Conservation (phyloP, 2,888 invertebrate genomes). For the Drosophila borborema region DNA sequence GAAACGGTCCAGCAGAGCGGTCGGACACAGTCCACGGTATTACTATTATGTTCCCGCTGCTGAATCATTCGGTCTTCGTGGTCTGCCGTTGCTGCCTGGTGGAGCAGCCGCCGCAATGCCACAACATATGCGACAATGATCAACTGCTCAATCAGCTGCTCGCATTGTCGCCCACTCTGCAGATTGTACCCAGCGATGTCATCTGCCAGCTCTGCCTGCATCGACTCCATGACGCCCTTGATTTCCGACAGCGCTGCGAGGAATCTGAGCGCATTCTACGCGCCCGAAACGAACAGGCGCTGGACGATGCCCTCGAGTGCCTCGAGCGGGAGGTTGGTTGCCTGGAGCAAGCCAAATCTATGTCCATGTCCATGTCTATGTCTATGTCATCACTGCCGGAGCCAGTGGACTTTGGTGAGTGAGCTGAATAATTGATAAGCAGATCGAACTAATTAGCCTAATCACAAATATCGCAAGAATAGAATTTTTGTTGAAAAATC, state of each 20-base stretch:
- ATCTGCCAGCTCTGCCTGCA: conserved; percentile 73
- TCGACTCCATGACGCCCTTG: conserved; percentile 66
- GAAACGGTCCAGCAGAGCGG: conserved; percentile 58
- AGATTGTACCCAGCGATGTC: conserved; percentile 63
- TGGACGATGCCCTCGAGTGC: conserved; percentile 71
- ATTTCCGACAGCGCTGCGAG: conserved; percentile 71
- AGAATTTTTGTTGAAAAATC: not conserved
- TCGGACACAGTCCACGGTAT: conserved; percentile 41
- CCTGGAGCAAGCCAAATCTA: conserved; percentile 42
- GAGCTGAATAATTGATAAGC: not conserved
- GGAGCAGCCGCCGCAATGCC: conserved; percentile 69
- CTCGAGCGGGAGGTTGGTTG: conserved; percentile 66
- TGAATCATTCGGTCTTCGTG: conserved; percentile 46
- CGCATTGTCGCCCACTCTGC: conserved; percentile 57
- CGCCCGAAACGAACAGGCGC: conserved; percentile 63
- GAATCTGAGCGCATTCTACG: conserved; percentile 72
- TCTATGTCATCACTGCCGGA: conserved; percentile 31
- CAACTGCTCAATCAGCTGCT: conserved; percentile 63
- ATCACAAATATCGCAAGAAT: not conserved
- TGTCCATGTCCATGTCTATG: not conserved
- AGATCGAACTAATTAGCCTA: not conserved
- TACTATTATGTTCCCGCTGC: conserved; percentile 65
- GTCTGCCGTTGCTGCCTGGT: conserved; percentile 79
- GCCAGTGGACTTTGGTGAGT: conserved; percentile 66
- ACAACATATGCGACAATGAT: conserved; percentile 58